Conservation (phyloP, 2,113 vertebrate genomes). For the Hyla sarda region DNA sequence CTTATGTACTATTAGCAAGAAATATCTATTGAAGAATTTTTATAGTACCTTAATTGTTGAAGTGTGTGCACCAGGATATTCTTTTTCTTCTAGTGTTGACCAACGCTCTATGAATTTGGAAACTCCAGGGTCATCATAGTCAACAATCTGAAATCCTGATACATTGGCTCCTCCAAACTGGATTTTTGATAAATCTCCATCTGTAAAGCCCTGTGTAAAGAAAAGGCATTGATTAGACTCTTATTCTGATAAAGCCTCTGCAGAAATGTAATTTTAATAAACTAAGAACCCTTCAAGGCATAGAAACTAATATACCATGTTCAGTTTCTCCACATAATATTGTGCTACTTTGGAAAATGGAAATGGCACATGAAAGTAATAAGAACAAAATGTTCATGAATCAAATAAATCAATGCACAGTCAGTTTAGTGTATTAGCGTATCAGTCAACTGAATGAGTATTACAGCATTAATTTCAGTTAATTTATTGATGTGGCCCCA, state of each 20-base stretch:
- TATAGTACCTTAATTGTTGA: conserved; percentile 86
- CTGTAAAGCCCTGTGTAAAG: conserved; percentile 88
- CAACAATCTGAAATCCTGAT: conserved; percentile 98
- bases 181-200: conserved; percentile 96
- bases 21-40: neutral
- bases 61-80: conserved; percentile 95
- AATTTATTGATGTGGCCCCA: neutral
- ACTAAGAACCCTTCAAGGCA: conserved; percentile 9
- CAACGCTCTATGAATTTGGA: conserved; percentile 97
- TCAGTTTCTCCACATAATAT: neutral
- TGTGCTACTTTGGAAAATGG: neutral
- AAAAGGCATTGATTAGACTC: conserved; percentile 47
- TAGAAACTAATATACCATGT: conserved; percentile 24
- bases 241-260: neutral
- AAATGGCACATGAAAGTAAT: neutral
- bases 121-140: conserved; percentile 94
- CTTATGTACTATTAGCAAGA: neutral
- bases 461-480: neutral
- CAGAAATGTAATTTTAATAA: conserved; percentile 4
- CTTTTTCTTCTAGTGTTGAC: conserved; percentile 96
- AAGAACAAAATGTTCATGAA: neutral
- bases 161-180: conserved; percentile 98
- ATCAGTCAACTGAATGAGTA: neutral
- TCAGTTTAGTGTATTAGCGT: neutral
- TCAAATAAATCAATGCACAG: neutral